phyloP scores from a whole-genome alignment of 2,113 vertebrate genomes.

The Pterophyllum scalare region DNA sequence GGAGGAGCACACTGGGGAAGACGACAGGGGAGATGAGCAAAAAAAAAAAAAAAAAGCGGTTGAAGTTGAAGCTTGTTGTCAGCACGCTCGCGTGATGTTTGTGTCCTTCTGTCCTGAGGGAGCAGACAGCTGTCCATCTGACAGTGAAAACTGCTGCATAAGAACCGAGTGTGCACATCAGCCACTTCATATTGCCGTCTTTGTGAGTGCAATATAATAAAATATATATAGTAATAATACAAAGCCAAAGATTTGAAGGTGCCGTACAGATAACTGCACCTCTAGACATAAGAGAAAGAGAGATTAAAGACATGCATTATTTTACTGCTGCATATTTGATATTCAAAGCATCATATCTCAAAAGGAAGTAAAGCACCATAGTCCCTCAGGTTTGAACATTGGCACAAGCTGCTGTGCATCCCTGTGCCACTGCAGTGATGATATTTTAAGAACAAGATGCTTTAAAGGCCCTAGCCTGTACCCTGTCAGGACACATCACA shows the following conservation, averaged over 20 bases:
- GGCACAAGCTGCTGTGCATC: not conserved
- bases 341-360: constrained; percentile 24
- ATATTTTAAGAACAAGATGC: constrained; percentile 18
- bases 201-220: constrained; percentile 4
- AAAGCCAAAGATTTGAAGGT: constrained; percentile 22
- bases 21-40: not conserved
- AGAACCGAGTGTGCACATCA: constrained; percentile 17
- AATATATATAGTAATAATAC: too few species aligned
- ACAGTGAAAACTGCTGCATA: constrained; percentile 27
- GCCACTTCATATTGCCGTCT: constrained; percentile 16
- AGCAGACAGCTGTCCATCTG: constrained; percentile 21
- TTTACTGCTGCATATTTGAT: not conserved
- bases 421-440: too few species aligned
- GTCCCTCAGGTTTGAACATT: not conserved
- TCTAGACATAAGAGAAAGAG: not conserved
- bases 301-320: not conserved
- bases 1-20: not conserved
- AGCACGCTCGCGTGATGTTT: not conserved
- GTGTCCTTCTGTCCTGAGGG: not conserved
- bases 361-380: not conserved
- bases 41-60: not conserved
- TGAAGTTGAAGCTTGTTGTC: not conserved
- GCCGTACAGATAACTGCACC: not conserved
- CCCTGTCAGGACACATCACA: constrained; percentile 25
- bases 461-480: not conserved